These are phyloP conservation scores for Pedionomus torquatus DNA, from an alignment of 2,113 vertebrate genomes.

Conservation along the genomic window DNA sequence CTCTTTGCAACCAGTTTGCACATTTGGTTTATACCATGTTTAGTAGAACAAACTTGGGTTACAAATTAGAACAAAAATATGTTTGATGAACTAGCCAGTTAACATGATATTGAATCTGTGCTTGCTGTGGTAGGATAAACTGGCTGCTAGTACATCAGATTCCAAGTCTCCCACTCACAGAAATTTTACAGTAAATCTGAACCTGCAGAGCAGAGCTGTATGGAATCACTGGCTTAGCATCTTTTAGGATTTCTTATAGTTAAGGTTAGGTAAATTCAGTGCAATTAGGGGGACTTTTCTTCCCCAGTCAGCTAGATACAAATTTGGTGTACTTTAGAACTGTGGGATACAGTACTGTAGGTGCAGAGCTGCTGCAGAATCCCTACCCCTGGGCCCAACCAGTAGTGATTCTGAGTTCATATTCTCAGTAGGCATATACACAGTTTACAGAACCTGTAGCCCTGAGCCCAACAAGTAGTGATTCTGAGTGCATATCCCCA, in stretches of 20 bases:
- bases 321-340: not conserved
- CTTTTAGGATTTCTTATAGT: not conserved
- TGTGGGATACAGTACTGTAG: not conserved
- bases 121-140: not conserved
- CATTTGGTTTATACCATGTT: not conserved
- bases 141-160: not conserved
- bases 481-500: not conserved
- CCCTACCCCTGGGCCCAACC: not conserved
- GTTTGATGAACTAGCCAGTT: not conserved
- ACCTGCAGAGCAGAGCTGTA: not conserved
- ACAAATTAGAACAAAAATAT: not conserved
- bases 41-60: not conserved
- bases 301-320: not conserved
- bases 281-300: not conserved
- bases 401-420: not conserved
- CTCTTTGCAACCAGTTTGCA: not conserved
- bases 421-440: not conserved
- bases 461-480: not conserved
- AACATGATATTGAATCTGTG: rapidly evolving
- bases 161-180: not conserved
- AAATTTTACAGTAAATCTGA: not conserved
- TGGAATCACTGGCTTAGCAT: not conserved
- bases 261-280: not conserved
- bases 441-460: not conserved
- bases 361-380: not conserved